Base-by-base conservation (phyloP, 2,113 vertebrate genomes). In the Hippoglossus stenolepis region DNA sequence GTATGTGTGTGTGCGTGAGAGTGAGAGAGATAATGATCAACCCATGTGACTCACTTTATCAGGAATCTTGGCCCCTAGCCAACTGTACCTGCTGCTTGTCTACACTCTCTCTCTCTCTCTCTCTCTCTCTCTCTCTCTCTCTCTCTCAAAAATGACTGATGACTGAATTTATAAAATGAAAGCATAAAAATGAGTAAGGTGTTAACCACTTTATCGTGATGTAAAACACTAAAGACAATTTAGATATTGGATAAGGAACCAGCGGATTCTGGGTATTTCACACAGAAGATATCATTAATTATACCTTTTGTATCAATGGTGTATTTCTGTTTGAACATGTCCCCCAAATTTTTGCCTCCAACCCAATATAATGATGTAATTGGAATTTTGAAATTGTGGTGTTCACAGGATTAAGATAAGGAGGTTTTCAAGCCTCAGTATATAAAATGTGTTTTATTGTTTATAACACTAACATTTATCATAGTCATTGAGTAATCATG, bases 1-100 rank as follows among this genome's bases (percentile, higher is more conserved):
- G 62, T 80, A 56, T 77, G 79, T 82, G 45, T 60, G 70, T 78
- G 67, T 77, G 82, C 78, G 51, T 71, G 43, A 71, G 75, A 3
- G 13, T 3, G 31, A 86, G 90, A 92, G 54, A 24, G 89, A 92
- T 84, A 91, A 86, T 76, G 62, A 93, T 92, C 88, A 85, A 81
- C 75, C 90, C 71, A 84, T 82, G 85, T 95, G 94, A 93, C 89
- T 88, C 84, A 94, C 88, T 86, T 80, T 87, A 88, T 79, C 68
- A 92, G 79, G 92, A 94, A 95, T 94, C 84, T 92, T 62, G 89
- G 86, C 85, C 60, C 20, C 35, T 35, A 35, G 70, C 89, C 90
- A 91, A 80, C 66, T 84, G 87, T 93, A 94, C 93, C 92, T 94
- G 93, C 85, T 85, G 81, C 65, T 65, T 0, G 57, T 73, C 58